Conservation (phyloP, 2,113 vertebrate species). For the Podarcis cretensis region DNA sequence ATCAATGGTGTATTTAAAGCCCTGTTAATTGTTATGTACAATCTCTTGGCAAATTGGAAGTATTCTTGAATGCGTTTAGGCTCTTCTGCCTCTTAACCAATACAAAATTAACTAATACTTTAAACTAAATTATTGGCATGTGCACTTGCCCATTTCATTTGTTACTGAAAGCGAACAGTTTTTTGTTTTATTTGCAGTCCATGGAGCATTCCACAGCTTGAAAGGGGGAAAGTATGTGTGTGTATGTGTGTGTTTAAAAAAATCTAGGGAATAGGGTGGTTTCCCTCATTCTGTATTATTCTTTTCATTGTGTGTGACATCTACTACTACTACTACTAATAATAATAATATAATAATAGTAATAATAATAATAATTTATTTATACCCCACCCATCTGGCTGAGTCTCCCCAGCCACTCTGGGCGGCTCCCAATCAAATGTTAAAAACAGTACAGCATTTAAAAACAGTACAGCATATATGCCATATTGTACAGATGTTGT, state of each 20-base stretch:
- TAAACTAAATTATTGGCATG: background rate
- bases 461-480: too few relatives aligned
- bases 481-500: rapidly evolving
- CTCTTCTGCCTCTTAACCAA: background rate
- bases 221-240: background rate
- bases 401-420: too few relatives aligned
- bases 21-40: background rate
- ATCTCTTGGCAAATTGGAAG: background rate
- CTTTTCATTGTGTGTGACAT: background rate
- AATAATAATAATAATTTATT: too few relatives aligned
- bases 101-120: background rate
- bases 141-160: background rate
- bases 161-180: background rate
- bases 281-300: background rate
- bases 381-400: too few relatives aligned
- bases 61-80: background rate
- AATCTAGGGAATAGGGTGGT: too few relatives aligned
- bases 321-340: too few relatives aligned
- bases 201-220: background rate
- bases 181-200: background rate
- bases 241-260: background rate
- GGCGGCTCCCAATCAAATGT: too few relatives aligned
- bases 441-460: too few relatives aligned
- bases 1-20: background rate
- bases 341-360: too few relatives aligned